phyloP scores from a whole-genome alignment of 1,140 invertebrate genomes.

The Antheraea mylitta region DNA sequence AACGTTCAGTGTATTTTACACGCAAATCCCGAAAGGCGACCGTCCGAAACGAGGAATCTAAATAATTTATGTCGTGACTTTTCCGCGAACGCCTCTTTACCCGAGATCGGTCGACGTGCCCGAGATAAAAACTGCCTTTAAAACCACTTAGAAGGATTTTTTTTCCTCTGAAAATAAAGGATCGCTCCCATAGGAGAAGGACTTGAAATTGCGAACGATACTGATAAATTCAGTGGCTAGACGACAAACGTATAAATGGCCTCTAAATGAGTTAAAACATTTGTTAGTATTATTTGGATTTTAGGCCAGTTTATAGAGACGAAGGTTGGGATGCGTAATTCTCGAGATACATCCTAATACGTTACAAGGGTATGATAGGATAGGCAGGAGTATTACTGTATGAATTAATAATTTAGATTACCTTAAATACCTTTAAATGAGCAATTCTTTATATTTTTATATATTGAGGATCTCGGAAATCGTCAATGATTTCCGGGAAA shows the following conservation, averaged over 20 bases:
- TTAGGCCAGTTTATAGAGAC: not conserved
- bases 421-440: too few relatives aligned
- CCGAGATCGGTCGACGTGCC: conserved; percentile 16
- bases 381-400: too few relatives aligned
- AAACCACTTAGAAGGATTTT: conserved; percentile 20
- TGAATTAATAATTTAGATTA: too few relatives aligned
- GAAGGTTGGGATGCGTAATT: too few relatives aligned
- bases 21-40: conserved; percentile 2
- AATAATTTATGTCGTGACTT: conserved; percentile 17
- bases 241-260: not conserved
- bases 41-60: conserved; percentile 3
- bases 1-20: not conserved
- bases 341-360: too few relatives aligned
- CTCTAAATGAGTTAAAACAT: not conserved
- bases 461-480: too few relatives aligned
- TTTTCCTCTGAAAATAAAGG: not conserved
- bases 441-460: too few relatives aligned
- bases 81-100: conserved; percentile 16
- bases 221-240: not conserved
- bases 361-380: too few relatives aligned
- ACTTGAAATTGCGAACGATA: conserved; percentile 13
- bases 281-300: not conserved
- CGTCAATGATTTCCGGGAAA: too few relatives aligned
- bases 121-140: conserved; percentile 17
- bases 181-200: not conserved